These are phyloP conservation scores for Phengaris alcon DNA, from an alignment of 2,888 invertebrate genomes.

Conservation along the genomic window DNA sequence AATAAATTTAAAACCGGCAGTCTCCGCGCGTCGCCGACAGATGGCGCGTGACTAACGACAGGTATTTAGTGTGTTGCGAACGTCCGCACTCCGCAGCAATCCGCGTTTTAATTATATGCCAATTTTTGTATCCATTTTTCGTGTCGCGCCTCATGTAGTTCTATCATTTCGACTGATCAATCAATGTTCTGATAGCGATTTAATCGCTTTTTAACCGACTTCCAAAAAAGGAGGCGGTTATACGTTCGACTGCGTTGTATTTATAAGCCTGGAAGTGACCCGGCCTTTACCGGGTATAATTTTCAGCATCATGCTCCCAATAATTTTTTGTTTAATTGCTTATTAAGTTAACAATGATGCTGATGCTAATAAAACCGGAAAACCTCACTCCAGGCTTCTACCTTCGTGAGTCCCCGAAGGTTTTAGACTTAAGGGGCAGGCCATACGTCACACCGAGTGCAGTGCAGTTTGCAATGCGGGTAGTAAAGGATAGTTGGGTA, in stretches of 20 bases:
- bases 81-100: constrained; percentile 59
- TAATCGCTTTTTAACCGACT: constrained; percentile 45
- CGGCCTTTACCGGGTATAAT: too few species aligned
- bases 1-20: constrained; percentile 78
- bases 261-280: not conserved
- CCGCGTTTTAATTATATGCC: constrained; percentile 76
- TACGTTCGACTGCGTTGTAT: not conserved
- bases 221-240: too few species aligned
- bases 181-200: constrained; percentile 41
- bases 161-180: constrained; percentile 54
- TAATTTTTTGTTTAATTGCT: too few species aligned
- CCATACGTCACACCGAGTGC: too few species aligned
- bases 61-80: constrained; percentile 78
- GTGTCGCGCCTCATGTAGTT: constrained; percentile 64
- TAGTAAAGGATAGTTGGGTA: too few species aligned
- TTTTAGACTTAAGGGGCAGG: not conserved
- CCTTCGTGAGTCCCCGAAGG: not conserved
- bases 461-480: too few species aligned
- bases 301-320: too few species aligned
- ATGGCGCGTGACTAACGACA: constrained; percentile 77
- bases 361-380: not conserved
- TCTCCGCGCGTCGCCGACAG: constrained; percentile 74
- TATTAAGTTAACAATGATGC: not conserved
- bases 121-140: constrained; percentile 76
- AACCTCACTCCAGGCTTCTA: not conserved